Evolutionary conservation across 1,140 invertebrate species (phyloP), one percentile per base, ranked within the genome.

Genomic region (Pseudobourletiella spinata): DNA sequence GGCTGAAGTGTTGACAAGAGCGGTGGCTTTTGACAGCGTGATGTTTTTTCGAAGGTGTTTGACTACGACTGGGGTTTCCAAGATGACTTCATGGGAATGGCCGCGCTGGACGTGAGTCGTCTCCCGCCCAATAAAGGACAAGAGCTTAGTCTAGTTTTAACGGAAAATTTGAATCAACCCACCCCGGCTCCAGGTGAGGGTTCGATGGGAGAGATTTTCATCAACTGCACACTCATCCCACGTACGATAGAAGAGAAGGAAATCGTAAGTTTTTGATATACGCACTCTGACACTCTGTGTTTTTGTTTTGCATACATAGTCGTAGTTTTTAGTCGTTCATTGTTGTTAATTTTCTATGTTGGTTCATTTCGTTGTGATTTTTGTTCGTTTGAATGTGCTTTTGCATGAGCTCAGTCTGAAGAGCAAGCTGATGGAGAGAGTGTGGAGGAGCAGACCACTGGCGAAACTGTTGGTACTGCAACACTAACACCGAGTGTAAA

Each of bases 81-180:
- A 78, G 96, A 99, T 76, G 96, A 99, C 79, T 96, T 95, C 73
- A 97, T 99, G 91, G 96, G 96, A 15, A 83, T 86, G 52, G 87
- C 89, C 2, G 81, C 82, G 50, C 75, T 99, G 61, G 90, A 96
- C 74, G 79, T 97, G 28, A 87, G 86, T 4, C 81, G 83, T 62
- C 74, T 98, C 57, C 90, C 95, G 67, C 77, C 95, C 25, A 87
- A 88, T 65, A 84, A 77, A 83, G 74, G 84, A 6, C 84, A 86
- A 66, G 91, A 95, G 72, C 73, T 95, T 59, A 82, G 81, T 50
- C 76, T 96, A 28, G 80, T 82, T 66, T 78, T 93, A 18, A 83
- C 83, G 66, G 89, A 93, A 28, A 15, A 22, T 54, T 8, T 8
- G 6, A 54, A 54, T 8, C 16, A 26, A 8, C 6, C 6, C 8